Conservation (phyloP, 2,797 vertebrate genomes). For the Trachops cirrhosus region DNA sequence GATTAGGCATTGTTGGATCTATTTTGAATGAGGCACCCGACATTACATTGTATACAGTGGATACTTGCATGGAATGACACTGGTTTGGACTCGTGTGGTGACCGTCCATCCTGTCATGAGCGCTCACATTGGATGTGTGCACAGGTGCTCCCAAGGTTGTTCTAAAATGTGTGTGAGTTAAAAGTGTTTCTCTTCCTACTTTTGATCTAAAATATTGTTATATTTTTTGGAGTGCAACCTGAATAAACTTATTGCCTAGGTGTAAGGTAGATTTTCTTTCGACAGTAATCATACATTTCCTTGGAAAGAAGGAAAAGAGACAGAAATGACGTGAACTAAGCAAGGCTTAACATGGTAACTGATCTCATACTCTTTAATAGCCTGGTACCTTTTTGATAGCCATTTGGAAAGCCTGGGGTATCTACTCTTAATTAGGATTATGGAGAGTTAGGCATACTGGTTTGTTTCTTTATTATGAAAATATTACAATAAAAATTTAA, state of each 20-base stretch:
- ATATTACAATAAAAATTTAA: slow-evolving; percentile 27
- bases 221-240: neutral
- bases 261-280: neutral
- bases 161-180: neutral
- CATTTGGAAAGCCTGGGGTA: neutral
- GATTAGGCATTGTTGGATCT: neutral
- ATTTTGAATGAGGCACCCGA: slow-evolving; percentile 8
- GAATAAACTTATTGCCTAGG: neutral
- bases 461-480: slow-evolving; percentile 49
- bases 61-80: neutral
- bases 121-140: neutral
- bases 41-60: neutral
- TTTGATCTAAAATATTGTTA: neutral
- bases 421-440: neutral
- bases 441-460: slow-evolving; percentile 18
- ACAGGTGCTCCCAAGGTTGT: neutral
- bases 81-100: neutral
- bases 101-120: neutral
- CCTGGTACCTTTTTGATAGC: neutral
- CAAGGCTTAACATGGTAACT: neutral
- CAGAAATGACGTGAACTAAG: neutral
- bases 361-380: neutral
- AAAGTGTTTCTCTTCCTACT: neutral
- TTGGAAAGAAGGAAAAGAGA: slow-evolving; percentile 6
- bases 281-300: neutral